Percentiles rank a stretch among this genome's conserved stretches.
Evolutionary conservation across 2,888 invertebrate species (phyloP).

Genomic region (Serripes groenlandicus): DNA sequence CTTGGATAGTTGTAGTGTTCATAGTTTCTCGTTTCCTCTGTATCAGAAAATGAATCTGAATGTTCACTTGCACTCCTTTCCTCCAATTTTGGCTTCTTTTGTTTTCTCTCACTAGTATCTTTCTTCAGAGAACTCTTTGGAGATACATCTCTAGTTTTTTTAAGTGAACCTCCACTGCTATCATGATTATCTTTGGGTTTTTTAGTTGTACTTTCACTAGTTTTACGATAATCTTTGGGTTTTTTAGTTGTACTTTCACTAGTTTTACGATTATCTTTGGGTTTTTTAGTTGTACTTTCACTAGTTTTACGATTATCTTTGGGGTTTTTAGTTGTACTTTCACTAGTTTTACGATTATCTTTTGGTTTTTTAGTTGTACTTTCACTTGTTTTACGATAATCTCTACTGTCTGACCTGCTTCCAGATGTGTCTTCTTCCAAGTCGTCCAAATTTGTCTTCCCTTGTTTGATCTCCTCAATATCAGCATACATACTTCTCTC

Average conservation of each 20-base stretch:
- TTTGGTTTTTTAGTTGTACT: slow-evolving; percentile 3
- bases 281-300: too few relatives aligned
- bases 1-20: neutral
- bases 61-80: neutral
- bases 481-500: slow-evolving; percentile 64
- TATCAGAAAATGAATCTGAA: slow-evolving; percentile 1
- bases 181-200: too few relatives aligned
- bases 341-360: neutral
- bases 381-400: slow-evolving; percentile 14
- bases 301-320: too few relatives aligned
- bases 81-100: neutral
- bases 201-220: too few relatives aligned
- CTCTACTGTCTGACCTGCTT: neutral
- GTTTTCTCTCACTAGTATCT: slow-evolving; percentile 8
- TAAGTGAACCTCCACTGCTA: too few relatives aligned
- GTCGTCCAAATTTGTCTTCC: slow-evolving; percentile 13
- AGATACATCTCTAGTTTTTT: too few relatives aligned
- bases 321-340: too few relatives aligned
- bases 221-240: too few relatives aligned
- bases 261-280: too few relatives aligned
- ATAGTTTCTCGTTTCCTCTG: neutral
- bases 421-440: neutral
- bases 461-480: slow-evolving; percentile 55
- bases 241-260: too few relatives aligned
- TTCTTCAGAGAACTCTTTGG: too few relatives aligned